phyloP scores from a whole-genome alignment of 2,888 invertebrate species.

The Sepioteuthis lessoniana region DNA sequence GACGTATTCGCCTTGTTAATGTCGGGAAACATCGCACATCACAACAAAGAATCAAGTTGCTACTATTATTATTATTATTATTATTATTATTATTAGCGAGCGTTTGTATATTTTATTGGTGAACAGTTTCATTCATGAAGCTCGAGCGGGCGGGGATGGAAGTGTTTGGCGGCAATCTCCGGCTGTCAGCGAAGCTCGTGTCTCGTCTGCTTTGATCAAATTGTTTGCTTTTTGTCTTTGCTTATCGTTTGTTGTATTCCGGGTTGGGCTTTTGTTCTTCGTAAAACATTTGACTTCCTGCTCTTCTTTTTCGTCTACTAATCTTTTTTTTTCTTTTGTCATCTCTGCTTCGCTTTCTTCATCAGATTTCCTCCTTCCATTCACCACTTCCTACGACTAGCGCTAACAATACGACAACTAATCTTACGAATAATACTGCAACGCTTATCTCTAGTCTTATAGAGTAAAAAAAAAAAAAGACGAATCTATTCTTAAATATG shows the following conservation, averaged over 20 bases:
- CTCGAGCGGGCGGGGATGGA: neutral
- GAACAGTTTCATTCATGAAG: neutral
- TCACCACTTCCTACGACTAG: too few species aligned
- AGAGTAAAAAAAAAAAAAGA: too few species aligned
- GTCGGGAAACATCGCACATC: neutral
- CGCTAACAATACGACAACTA: too few species aligned
- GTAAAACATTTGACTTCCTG: neutral
- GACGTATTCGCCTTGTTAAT: neutral
- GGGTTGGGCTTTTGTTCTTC: neutral
- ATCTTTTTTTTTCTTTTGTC: neutral
- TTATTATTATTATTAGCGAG: neutral
- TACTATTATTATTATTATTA: neutral
- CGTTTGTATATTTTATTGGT: neutral
- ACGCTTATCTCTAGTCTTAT: neutral
- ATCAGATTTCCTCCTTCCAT: too few species aligned
- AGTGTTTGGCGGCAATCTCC: neutral
- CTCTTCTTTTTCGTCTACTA: neutral
- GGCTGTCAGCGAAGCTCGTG: neutral
- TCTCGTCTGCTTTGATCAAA: constrained; percentile 12
- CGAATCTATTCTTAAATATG: too few species aligned
- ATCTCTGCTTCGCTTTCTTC: neutral
- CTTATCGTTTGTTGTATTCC: neutral
- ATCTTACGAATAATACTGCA: neutral
- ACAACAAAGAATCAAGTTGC: neutral
- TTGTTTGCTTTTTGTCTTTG: neutral